Conservation (phyloP, 2,797 vertebrate genomes). For the Oreochromis mossambicus region DNA sequence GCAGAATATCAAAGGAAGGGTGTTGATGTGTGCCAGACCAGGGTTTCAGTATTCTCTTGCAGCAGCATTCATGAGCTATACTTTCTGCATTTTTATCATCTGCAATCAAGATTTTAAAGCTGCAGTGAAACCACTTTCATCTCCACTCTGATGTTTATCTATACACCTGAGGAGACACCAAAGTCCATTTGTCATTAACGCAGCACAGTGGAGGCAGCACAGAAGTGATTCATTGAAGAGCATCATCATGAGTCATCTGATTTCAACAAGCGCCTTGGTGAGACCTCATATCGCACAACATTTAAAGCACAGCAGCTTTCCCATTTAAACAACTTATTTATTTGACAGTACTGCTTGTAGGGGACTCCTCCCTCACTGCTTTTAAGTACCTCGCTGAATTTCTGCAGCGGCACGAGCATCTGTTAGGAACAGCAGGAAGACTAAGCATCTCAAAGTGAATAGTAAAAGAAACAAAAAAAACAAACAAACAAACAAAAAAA, state of each 20-base stretch:
- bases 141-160: not conserved
- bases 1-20: not conserved
- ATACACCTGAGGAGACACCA: not conserved
- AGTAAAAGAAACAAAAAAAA: no score
- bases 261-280: not conserved
- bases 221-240: not conserved
- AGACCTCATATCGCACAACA: not conserved
- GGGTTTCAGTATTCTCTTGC: not conserved
- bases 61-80: not conserved
- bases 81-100: not conserved
- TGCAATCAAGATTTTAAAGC: not conserved
- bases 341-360: conserved; percentile 1
- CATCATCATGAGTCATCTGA: not conserved
- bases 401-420: not conserved
- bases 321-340: not conserved
- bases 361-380: not conserved
- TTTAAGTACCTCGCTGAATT: conserved; percentile 1
- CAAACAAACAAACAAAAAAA: rapidly evolving
- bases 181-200: not conserved
- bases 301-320: not conserved
- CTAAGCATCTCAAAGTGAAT: not conserved
- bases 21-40: not conserved
- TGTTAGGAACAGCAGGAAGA: not conserved
- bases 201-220: not conserved
- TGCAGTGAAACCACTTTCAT: not conserved